Evolutionary conservation across 2,797 vertebrate genomes (phyloP), one percentile per base, ranked within the genome.

Genomic region (Sebastes trivittatus): DNA sequence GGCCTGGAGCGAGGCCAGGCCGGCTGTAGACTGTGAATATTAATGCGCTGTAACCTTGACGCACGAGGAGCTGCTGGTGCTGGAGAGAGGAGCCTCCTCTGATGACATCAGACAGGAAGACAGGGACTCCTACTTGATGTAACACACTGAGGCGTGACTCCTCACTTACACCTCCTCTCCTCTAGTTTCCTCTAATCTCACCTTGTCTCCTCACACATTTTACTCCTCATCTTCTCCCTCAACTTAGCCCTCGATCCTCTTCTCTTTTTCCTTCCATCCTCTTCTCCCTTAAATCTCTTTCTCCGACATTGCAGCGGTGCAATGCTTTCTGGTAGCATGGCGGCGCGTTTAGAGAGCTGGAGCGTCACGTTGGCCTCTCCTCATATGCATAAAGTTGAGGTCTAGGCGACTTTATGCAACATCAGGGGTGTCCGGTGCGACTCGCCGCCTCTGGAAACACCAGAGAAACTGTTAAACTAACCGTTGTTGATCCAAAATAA

Each of bases 41-140:
- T 88, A 90, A 92, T 92, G 80, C 72, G 71, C 74, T 61, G 69
- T 92, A 91, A 94, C 94, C 93, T 94, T 94, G 93, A 93, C 88
- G 72, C 80, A 76, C 80, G 68, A 84, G 75, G 88, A 72, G 83
- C 86, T 83, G 74, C 85, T 86, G 83, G 63, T 79, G 64, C 60
- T 59, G 74, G 42, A 49, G n/a, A 64, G 72, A 79, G 85, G 66
- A 78, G 80, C 52, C 80, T 84, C 81, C 76, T 86, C 75, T 85
- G 87, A 93, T 94, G 92, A 92, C 91, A 93, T 92, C 84, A 90
- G 81, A 92, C 88, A 87, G 49, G 86, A 68, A 62, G 89, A 88
- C 81, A 78, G 82, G 86, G 85, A 81, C 85, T 85, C 64, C 84
- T 75, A 68, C 89, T 77, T 86, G 83, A 88, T 78, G 62, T 75